Base-by-base conservation (phyloP, 2,888 invertebrate species). In the Campoplex nolae region DNA sequence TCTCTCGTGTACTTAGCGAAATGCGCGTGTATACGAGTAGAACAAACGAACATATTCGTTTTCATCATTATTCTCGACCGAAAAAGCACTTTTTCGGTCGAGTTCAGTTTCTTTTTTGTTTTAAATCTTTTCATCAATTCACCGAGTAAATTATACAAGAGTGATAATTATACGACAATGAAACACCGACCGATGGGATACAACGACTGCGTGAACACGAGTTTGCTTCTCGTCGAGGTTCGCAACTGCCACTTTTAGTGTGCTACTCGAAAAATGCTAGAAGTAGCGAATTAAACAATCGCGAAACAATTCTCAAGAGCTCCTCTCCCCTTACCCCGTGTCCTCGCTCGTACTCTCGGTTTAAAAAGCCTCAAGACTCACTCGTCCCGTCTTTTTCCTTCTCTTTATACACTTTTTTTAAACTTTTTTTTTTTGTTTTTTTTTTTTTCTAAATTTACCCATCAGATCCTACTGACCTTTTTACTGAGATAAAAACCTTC, bases 381-480 rank as follows among this genome's bases (percentile, higher is more conserved):
- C 32, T 32, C 28, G 32, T 32, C 48, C 1, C 42, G 2, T 38
- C 7, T 16, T 48, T 71, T 18, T 51, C 51, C 28, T 71, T 28
- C 18, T 71, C 48, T 71, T 18, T 48, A 1, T 51, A 32, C 28
- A 23, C 38, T 51, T 51, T 48, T 71, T 71, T n/a, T n/a, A n/a
- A n/a, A n/a, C n/a, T n/a, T n/a, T 16, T 51, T 71, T 3, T 8
- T 28, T 23, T 23, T 23, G 32, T 32, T 1, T 71, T 48, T 71
- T 71, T 48, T 71, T 48, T 71, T 71, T 71, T 51, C 9, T 51
- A 18, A 13, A 13, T 42, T 42, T 16, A 28, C 13, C 11, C 38
- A 58, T 51, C 18, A 48, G 51, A 38, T 42, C 45, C 6, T 45
- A 45, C 38, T 77, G 77, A 67, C 67, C 77, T 77, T 77, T 51